These are phyloP conservation scores for Cenopis cana DNA, from an alignment of 2,888 invertebrate genomes.

Conservation along the genomic window DNA sequence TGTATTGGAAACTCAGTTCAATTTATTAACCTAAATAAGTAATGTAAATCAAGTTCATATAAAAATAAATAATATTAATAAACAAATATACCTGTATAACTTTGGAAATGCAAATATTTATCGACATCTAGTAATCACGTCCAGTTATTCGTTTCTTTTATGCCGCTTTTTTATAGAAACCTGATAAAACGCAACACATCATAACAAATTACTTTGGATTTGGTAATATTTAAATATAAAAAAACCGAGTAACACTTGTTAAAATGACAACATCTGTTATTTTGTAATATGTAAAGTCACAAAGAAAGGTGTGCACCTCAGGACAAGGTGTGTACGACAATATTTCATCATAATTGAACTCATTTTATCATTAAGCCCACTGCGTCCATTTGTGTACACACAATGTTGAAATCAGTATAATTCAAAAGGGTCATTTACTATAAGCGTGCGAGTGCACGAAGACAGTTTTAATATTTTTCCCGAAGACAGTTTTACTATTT, in stretches of 20 bases:
- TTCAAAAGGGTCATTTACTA: not conserved
- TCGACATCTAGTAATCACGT: not conserved
- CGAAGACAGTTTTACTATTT: no score
- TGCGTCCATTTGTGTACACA: conserved; percentile 36
- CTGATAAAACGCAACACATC: not conserved
- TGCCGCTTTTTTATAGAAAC: not conserved
- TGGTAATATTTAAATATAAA: not conserved
- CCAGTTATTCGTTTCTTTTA: not conserved
- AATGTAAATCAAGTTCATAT: no score
- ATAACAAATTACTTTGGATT: not conserved
- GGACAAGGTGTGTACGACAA: conserved; percentile 14
- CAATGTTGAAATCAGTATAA: conserved; percentile 28
- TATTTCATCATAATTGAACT: conserved; percentile 35
- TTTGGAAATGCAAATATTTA: not conserved
- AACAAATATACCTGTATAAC: no score
- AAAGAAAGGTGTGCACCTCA: conserved; percentile 20
- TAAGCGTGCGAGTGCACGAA: no score
- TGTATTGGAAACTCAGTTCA: not conserved
- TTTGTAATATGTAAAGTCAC: conserved; percentile 16
- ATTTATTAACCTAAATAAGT: no score
- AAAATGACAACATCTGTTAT: not conserved
- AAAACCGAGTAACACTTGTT: not conserved
- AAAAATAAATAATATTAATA: no score
- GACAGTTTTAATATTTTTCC: not conserved
- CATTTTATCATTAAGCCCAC: conserved; percentile 33